Evolutionary conservation across 2,888 invertebrate species (phyloP).

Genomic region (Drosophila rellima): DNA sequence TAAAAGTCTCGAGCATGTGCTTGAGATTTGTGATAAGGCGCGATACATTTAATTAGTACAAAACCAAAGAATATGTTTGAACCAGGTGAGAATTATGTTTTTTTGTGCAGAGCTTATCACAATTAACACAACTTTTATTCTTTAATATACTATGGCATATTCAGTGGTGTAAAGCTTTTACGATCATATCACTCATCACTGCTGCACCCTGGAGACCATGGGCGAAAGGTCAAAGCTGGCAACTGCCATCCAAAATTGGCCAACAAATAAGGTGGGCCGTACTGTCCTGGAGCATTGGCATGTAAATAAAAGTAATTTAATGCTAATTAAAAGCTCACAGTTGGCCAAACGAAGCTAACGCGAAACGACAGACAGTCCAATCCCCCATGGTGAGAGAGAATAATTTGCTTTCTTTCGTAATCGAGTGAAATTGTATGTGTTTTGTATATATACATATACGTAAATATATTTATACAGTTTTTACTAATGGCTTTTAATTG

Average conservation of each 20-base stretch:
- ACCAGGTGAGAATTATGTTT: not conserved
- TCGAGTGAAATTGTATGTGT: not conserved
- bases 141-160: not conserved
- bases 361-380: conserved; percentile 24
- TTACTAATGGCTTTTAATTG: conserved; percentile 72
- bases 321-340: conserved; percentile 72
- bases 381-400: conserved; percentile 4
- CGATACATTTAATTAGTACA: conserved; percentile 34
- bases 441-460: not conserved
- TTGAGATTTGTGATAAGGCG: conserved; percentile 31
- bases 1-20: conserved; percentile 32
- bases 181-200: conserved; percentile 17
- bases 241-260: conserved; percentile 5
- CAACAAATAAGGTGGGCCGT: conserved; percentile 33
- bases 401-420: not conserved
- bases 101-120: not conserved
- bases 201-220: not conserved
- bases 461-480: conserved; percentile 29
- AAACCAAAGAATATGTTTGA: not conserved
- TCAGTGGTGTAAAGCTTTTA: conserved; percentile 7
- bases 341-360: conserved; percentile 33
- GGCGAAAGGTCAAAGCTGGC: conserved; percentile 10
- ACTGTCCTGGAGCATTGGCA: conserved; percentile 47
- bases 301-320: conserved; percentile 75
- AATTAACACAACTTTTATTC: conserved; percentile 2